Base-by-base conservation (phyloP, 37 sponge, comb jelly and placozoan species). In the Spongilla lacustris region DNA sequence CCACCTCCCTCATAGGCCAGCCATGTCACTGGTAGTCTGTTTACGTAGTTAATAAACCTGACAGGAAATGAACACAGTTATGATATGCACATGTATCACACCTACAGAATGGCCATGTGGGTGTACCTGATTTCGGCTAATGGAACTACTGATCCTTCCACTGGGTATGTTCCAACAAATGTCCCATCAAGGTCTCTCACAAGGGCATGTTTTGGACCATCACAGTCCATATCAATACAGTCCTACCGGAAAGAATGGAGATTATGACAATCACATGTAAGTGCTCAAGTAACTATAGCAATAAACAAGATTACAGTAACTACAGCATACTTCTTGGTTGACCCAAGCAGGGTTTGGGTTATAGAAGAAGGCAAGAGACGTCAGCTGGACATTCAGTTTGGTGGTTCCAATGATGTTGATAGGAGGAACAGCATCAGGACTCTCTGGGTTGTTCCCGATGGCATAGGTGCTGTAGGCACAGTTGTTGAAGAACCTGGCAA, bases 181-280 rank as follows among this genome's bases (percentile, higher is more conserved):
- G 76, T 36, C 0, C 98, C 98, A 85, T 98, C 98, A 31, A 92
- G 24, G 73, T 98, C 98, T 9, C 86, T 69, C 14, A 98, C 69
- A 12, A 98, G 83, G 25, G 95, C 84, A 79, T 98, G 95, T 84
- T 98, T 98, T 37, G 94, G 97, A 35, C 96, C 98, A 89, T 98
- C 98, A 94, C 98, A 98, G 67, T 96, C 96, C 98, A 98, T 98
- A 46, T 98, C 98, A 34, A 98, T 85, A 77, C 98, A 98, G 70
- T 98, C 98, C 85, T 91, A 68, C 21, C 37, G 25, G 48, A 71
- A 28, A 73, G 10, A 27, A 89, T 28, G 32, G 46, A 85, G 4
- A 67, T 78, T 25, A 22, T 66, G 23, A 34, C 14, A 70, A 81
- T 33, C 17, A 2, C 2, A 79, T 9, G 10, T 10, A 30, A 75